Conservation (phyloP, 2,113 vertebrate species). For the Sorex araneus region DNA sequence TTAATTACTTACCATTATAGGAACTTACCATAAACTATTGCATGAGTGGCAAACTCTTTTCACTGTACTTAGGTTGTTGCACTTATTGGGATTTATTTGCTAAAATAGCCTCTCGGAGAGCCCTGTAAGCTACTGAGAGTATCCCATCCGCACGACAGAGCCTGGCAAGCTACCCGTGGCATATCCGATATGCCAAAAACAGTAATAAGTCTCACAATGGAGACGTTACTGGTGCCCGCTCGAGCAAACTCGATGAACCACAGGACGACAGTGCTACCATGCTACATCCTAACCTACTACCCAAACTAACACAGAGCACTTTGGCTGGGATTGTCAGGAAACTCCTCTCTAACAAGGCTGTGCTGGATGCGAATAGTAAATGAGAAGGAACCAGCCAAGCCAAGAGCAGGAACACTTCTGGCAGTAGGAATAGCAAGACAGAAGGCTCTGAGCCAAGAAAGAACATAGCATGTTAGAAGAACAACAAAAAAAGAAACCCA, state of each 20-base stretch:
- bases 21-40: not conserved
- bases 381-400: not conserved
- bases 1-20: not conserved
- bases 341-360: not conserved
- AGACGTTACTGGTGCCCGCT: no score
- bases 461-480: not conserved
- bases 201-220: no score
- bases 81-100: not conserved
- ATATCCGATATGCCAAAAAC: no score
- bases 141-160: no score
- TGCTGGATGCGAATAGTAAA: not conserved
- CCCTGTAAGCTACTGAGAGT: no score
- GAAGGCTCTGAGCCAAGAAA: not conserved
- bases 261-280: no score
- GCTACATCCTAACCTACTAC: not conserved
- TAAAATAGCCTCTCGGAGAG: no score
- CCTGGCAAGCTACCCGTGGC: no score
- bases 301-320: not conserved
- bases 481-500: not conserved
- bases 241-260: no score
- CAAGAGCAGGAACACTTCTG: not conserved
- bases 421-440: not conserved
- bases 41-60: not conserved
- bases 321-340: not conserved
- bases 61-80: not conserved